Evolutionary conservation across 2,797 vertebrate species (phyloP).

Genomic region (Chloroceryle amazona): DNA sequence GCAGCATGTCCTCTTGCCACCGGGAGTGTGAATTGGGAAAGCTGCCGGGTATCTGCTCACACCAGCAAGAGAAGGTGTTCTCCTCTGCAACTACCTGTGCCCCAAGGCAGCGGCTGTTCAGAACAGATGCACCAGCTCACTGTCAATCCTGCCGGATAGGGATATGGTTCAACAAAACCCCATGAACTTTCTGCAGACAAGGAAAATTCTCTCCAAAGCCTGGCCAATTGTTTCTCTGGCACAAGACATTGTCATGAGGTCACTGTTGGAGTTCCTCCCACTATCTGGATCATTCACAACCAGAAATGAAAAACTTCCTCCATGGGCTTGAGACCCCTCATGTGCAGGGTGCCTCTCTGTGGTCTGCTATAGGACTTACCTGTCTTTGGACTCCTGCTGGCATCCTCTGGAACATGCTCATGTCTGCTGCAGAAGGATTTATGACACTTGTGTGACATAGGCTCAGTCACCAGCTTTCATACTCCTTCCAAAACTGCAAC

Average conservation of each 20-base stretch:
- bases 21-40: neutral
- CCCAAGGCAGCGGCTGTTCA: neutral
- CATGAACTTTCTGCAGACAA: neutral
- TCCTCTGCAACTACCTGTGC: rapidly evolving
- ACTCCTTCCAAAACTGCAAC: neutral
- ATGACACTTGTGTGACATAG: rapidly evolving
- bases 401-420: rapidly evolving
- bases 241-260: neutral
- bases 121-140: neutral
- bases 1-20: neutral
- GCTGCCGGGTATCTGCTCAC: neutral
- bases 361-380: rapidly evolving
- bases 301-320: neutral
- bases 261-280: slow-evolving; percentile 31
- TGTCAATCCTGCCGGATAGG: neutral
- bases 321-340: neutral
- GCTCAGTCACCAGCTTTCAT: neutral
- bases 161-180: neutral
- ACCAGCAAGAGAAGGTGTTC: neutral
- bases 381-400: neutral
- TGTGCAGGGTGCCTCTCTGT: neutral
- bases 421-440: neutral
- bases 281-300: neutral
- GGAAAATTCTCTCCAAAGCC: neutral
- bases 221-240: slow-evolving; percentile 23